Evolutionary conservation across 1,140 invertebrate genomes (phyloP), one percentile per base, ranked within the genome.

Genomic region (Melipona quadrifasciata): DNA sequence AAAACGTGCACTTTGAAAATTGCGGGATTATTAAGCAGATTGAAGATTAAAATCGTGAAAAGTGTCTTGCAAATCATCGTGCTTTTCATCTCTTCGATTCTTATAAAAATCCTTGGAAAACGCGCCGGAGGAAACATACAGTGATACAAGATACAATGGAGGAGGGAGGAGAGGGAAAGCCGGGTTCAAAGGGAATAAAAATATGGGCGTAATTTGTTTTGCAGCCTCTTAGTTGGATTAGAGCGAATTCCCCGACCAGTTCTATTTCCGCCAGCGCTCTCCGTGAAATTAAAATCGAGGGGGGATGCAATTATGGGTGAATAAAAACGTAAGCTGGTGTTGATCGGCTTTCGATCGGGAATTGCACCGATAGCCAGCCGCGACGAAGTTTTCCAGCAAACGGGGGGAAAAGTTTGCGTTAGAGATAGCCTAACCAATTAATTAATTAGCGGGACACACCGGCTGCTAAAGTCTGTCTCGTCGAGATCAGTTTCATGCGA

Each of bases 201-300:
- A 82, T 75, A 75, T 82, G 71, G 31, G 67, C 16, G 80, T 24
- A 75, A 75, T 75, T 82, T 82, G 71, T 82, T 75, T 82, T 61
- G 51, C 27, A 55, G 31, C 31, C 71, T 75, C 80, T 82, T 67
- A 82, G 71, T 75, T 24, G 31, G 71, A 82, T 82, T 67, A 82
- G 80, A 75, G 61, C 5, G 57, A 55, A 74, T 47, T 21, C 31
- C 34, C 34, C 31, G 21, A 11, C n/a, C 14, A 19, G 70, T 74
- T 81, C 80, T 51, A 72, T 74, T 65, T 75, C 51, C 47, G 31
- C 16, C 47, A 17, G 39, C 58, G 71, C 31, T 65, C 39, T 53
- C 21, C 71, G 51, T 65, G 71, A 75, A 82, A 82, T 82, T 82
- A 82, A 82, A 82, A 82, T 55, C 31, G 71, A 75, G 24, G 58